Evolutionary conservation across 2,113 vertebrate species (phyloP), one percentile per base, ranked within the genome.

Genomic region (Origma solitaria): DNA sequence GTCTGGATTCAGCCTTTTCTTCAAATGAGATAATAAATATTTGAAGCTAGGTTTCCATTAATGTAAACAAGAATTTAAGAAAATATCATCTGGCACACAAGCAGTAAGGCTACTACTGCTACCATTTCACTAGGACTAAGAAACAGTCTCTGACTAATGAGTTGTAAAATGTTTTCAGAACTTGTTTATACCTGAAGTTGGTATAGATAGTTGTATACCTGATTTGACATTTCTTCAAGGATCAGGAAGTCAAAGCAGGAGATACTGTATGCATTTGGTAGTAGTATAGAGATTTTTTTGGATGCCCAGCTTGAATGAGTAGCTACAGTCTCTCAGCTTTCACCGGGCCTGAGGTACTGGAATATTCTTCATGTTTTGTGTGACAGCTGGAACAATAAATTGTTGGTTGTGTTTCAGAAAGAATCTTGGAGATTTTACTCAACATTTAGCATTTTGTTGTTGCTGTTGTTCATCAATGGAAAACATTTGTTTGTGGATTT

Each of bases 231-330:
- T 56, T 76, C 22, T 80, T 37, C 30, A 20, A 35, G 49, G 86
- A 57, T 23, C 15, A 40, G 13, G 19, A 80, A 71, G 25, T 42
- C 33, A 61, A 65, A 80, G 22, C 21, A 76, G 24, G 30, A 70
- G 37, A 37, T 37, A 50, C 6, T 22, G 14, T 8, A 30, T 3
- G 2, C 30, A 21, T 71, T 16, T 80, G 33, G 12, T 17, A 9
- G 56, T 21, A 50, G 22, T 54, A 35, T 8, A 51, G 31, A 9
- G 19, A 64, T 11, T 54, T 60, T 72, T 66, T 20, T 44, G 21
- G 7, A 21, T 53, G 47, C 6, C 25, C 24, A 40, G 16, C 23
- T 82, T 1, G 0, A 78, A 58, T 0, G 5, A 71, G n/a, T 60
- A 40, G 38, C 22, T 40, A 17, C 12, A 65, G 45, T 19, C 30